Conservation (phyloP, 2,888 invertebrate species). For the Lottia scabra region DNA sequence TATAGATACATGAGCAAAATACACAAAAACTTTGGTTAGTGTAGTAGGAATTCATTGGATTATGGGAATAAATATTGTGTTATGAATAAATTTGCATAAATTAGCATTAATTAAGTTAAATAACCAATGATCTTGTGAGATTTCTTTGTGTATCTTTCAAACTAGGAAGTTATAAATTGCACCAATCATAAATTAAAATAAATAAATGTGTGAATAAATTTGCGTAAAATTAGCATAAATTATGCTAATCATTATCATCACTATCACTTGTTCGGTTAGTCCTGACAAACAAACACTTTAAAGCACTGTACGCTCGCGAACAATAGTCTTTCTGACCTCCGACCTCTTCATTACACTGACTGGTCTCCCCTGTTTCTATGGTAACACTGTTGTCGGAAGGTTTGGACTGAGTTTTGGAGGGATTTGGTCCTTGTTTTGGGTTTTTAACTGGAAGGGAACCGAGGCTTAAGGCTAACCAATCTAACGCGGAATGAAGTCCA, state of each 20-base stretch:
- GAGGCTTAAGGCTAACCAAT: constrained; percentile 56
- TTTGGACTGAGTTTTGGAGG: constrained; percentile 12
- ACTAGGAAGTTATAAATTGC: no score
- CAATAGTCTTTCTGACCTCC: constrained; percentile 48
- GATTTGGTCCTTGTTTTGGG: background rate
- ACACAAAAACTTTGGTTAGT: no score
- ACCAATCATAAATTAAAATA: no score
- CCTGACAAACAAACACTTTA: constrained; percentile 57
- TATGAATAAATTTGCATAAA: no score
- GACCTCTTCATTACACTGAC: constrained; percentile 29
- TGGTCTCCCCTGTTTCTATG: constrained; percentile 12
- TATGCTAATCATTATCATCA: constrained; percentile 6
- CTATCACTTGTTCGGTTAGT: constrained; percentile 36
- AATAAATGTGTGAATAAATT: no score
- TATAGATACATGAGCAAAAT: no score
- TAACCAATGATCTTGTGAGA: no score
- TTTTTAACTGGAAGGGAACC: constrained; percentile 42
- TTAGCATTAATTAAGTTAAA: no score
- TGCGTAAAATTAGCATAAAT: no score
- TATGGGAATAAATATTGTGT: no score
- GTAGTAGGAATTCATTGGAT: no score
- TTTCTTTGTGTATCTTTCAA: no score
- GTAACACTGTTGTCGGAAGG: constrained; percentile 13
- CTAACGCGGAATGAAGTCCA: constrained; percentile 54
- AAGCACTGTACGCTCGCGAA: constrained; percentile 55